Percentiles rank a stretch among this genome's conserved stretches.
Evolutionary conservation across 1,140 invertebrate species (phyloP).

Genomic region (Helicoverpa zea): DNA sequence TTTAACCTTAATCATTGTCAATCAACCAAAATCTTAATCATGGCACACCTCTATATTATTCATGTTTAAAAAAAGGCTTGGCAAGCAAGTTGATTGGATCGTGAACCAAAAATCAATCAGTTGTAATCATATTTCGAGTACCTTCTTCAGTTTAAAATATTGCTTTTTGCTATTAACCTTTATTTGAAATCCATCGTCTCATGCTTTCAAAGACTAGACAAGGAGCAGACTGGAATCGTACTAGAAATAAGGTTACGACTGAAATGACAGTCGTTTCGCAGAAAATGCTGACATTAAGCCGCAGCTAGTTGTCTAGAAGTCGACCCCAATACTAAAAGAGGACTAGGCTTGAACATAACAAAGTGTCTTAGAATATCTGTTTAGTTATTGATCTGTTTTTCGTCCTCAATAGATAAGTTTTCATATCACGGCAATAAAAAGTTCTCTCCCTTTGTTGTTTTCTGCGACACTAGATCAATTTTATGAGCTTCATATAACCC

Average conservation of each 20-base stretch:
- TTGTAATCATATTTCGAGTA: too few species aligned
- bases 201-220: neutral
- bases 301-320: neutral
- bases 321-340: neutral
- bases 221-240: neutral
- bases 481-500: conserved; percentile 7
- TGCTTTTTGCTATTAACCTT: too few species aligned
- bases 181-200: too few species aligned
- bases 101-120: too few species aligned
- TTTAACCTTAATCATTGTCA: too few species aligned
- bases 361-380: neutral
- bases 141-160: too few species aligned
- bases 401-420: conserved; percentile 24
- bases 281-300: neutral
- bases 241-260: neutral
- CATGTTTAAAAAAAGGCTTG: too few species aligned
- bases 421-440: conserved; percentile 34
- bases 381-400: conserved; percentile 46
- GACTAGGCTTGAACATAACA: neutral
- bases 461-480: conserved; percentile 30
- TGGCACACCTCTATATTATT: too few species aligned
- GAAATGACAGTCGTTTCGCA: neutral
- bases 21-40: too few species aligned
- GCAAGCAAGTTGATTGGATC: too few species aligned
- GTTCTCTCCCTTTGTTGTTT: conserved; percentile 18